Percentiles rank a stretch among this genome's conserved stretches.
phyloP scores from a whole-genome alignment of 2,888 invertebrate species.

The Anarsia innoxiella region DNA sequence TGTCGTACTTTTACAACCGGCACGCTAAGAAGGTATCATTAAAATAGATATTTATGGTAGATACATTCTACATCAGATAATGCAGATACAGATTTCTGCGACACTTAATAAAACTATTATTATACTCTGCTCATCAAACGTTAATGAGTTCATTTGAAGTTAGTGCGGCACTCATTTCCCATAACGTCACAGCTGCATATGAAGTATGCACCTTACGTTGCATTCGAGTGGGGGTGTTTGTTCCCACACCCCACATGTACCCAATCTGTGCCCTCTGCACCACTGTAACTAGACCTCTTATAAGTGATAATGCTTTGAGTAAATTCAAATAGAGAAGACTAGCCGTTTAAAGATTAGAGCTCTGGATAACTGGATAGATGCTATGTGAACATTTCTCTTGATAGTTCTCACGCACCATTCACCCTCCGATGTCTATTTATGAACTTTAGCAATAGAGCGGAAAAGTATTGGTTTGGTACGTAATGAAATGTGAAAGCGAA shows the following conservation, averaged over 20 bases:
- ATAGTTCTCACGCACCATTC: slow-evolving; percentile 48
- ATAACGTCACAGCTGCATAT: slow-evolving; percentile 5
- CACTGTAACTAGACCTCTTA: slow-evolving; percentile 31
- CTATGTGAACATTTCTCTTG: slow-evolving; percentile 49
- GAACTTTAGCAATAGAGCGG: slow-evolving; percentile 14
- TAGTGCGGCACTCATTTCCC: slow-evolving; percentile 6
- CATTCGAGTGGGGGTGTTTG: slow-evolving; percentile 29
- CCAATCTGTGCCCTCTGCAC: slow-evolving; percentile 36
- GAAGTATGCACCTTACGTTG: slow-evolving; percentile 39
- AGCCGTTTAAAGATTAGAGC: slow-evolving; percentile 14
- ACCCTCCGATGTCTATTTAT: slow-evolving; percentile 20
- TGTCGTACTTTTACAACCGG: no score
- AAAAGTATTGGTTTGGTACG: slow-evolving; percentile 10
- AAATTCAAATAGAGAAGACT: no score
- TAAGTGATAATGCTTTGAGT: no score
- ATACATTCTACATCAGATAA: no score
- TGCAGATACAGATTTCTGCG: no score
- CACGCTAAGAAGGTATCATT: no score
- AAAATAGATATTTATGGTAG: no score
- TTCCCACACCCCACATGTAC: slow-evolving; percentile 53
- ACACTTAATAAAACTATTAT: no score
- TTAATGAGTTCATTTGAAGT: slow-evolving; percentile 9
- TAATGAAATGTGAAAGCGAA: slow-evolving; percentile 10
- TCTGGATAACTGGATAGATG: slow-evolving; percentile 29
- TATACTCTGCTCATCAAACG: neutral